A percentile compares a stretch with the other conserved stretches of the same genome.
phyloP scores from a whole-genome alignment of 2,888 invertebrate species.

The Digitonthophagus gazella region DNA sequence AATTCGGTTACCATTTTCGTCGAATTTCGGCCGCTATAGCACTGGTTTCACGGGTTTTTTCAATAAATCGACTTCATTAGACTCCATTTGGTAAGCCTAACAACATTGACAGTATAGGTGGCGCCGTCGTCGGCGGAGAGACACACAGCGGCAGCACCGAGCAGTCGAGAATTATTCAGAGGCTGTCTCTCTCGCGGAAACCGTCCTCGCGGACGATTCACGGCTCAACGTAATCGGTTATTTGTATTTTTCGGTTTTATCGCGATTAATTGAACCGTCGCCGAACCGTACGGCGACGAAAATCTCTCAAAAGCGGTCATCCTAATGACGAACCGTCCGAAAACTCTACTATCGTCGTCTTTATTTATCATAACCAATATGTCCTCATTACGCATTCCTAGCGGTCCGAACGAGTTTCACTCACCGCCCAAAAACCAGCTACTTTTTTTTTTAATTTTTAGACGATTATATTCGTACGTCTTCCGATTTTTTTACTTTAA shows the following conservation, averaged over 20 bases:
- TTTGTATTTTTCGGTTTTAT: constrained; percentile 16
- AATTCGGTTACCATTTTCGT: constrained; percentile 53
- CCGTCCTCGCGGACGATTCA: constrained; percentile 18
- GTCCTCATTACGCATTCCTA: constrained; percentile 57
- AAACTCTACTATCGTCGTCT: constrained; percentile 38
- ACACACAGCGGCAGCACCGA: constrained; percentile 24
- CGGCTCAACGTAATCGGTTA: constrained; percentile 19
- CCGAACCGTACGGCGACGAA: constrained; percentile 10
- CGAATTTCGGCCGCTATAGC: constrained; percentile 50
- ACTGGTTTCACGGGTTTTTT: constrained; percentile 63
- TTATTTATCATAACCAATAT: constrained; percentile 55
- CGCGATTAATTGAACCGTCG: constrained; percentile 12
- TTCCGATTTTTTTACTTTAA: too few species aligned
- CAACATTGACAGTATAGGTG: constrained; percentile 81
- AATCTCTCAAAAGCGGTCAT: constrained; percentile 13
- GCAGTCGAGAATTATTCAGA: constrained; percentile 29
- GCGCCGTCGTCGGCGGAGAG: constrained; percentile 47
- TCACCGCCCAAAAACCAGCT: constrained; percentile 37
- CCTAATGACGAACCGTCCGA: constrained; percentile 25
- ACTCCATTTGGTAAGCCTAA: constrained; percentile 61
- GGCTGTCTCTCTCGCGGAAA: constrained; percentile 26
- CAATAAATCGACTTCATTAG: constrained; percentile 64
- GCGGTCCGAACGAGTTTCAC: constrained; percentile 44
- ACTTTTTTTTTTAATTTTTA: constrained; percentile 4
- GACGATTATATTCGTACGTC: neutral